Percentiles rank a stretch among this genome's conserved stretches.
Conservation (phyloP, 92 coral and sea anemone species). For the Ricordea florida region DNA sequence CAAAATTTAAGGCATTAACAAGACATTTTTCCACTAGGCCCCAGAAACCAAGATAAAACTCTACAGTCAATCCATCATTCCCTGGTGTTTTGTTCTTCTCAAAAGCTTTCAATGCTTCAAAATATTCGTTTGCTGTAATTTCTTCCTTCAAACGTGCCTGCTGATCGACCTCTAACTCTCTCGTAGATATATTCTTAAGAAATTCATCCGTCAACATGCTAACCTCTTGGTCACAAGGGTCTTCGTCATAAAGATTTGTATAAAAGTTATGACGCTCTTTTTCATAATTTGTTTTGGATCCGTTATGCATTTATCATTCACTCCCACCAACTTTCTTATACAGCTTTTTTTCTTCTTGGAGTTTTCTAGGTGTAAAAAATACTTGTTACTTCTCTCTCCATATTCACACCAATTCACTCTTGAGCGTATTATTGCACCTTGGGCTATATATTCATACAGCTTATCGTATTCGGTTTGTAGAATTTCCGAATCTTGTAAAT, state of each 20-base stretch:
- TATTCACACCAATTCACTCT: slow-evolving; percentile 52
- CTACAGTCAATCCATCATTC: slow-evolving; percentile 57
- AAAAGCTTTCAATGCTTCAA: slow-evolving; percentile 20
- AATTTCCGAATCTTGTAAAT: slow-evolving; percentile 18
- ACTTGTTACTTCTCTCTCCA: slow-evolving; percentile 52
- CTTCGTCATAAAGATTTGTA: slow-evolving; percentile 24
- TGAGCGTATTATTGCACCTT: slow-evolving; percentile 53
- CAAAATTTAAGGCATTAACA: slow-evolving; percentile 33
- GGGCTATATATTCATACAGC: slow-evolving; percentile 43
- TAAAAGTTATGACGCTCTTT: slow-evolving; percentile 26
- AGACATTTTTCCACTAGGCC: slow-evolving; percentile 25
- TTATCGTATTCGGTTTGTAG: slow-evolving; percentile 15
- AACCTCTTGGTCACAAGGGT: neutral
- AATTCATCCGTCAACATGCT: neutral
- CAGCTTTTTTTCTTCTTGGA: slow-evolving; percentile 1
- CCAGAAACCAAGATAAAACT: slow-evolving; percentile 62
- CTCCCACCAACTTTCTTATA: neutral
- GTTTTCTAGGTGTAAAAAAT: slow-evolving; percentile 49
- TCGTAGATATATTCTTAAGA: too few relatives aligned
- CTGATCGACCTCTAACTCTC: too few relatives aligned
- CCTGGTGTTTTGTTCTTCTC: too few relatives aligned
- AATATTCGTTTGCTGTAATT: slow-evolving; percentile 28
- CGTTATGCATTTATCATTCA: slow-evolving; percentile 2
- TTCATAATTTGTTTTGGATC: slow-evolving; percentile 28
- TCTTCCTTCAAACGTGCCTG: too few relatives aligned